These are phyloP conservation scores for Allenopithecus nigroviridis DNA, from an alignment of 2,797 vertebrate genomes.

Conservation along the genomic window DNA sequence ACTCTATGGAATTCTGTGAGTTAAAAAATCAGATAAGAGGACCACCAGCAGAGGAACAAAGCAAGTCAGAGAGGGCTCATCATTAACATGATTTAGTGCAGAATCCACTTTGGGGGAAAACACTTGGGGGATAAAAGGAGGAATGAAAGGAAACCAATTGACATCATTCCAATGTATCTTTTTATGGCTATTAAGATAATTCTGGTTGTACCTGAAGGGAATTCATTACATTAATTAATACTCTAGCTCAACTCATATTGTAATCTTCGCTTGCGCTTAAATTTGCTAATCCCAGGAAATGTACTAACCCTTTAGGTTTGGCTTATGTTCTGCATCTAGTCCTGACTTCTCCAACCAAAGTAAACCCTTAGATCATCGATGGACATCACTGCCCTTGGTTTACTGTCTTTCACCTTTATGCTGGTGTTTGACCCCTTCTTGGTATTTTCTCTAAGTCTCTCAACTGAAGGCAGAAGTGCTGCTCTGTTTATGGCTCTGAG, in stretches of 20 bases:
- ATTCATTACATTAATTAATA: conserved; percentile 14
- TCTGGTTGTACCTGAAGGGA: neutral
- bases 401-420: neutral
- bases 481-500: neutral
- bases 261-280: neutral
- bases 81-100: neutral
- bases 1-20: neutral
- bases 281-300: neutral
- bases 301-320: neutral
- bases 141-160: neutral
- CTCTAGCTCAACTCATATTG: neutral
- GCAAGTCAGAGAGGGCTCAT: neutral
- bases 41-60: neutral
- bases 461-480: neutral
- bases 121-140: neutral
- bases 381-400: neutral
- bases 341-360: neutral
- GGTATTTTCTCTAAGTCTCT: neutral
- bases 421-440: neutral
- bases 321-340: neutral
- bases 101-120: neutral
- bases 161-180: neutral
- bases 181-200: neutral
- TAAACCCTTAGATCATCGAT: neutral
- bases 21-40: neutral